phyloP scores from a whole-genome alignment of 1,140 invertebrate genomes.

The Chironomus striatipennis region DNA sequence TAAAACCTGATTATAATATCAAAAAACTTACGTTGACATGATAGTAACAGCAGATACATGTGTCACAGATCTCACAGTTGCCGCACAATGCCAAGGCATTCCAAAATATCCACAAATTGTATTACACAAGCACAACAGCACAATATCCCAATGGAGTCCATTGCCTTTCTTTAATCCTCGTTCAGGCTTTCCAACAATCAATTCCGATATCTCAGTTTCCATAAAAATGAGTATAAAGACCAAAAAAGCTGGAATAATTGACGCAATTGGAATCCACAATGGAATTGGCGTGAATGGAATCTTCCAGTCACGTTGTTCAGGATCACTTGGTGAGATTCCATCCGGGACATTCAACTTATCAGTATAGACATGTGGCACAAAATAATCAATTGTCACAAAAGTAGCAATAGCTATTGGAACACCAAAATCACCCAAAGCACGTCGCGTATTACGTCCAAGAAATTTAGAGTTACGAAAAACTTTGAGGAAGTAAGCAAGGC shows the following conservation, averaged over 20 bases:
- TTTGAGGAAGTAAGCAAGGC: constrained; percentile 79
- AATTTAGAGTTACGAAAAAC: constrained; percentile 89
- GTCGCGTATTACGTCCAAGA: constrained; percentile 73
- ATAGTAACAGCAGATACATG: constrained; percentile 82
- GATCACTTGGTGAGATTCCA: constrained; percentile 64
- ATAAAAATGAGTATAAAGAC: constrained; percentile 89
- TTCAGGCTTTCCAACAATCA: constrained; percentile 85
- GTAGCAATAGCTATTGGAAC: constrained; percentile 82
- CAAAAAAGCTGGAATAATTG: constrained; percentile 72
- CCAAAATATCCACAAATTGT: constrained; percentile 68
- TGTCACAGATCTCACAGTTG: constrained; percentile 80
- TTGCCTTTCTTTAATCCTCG: constrained; percentile 77
- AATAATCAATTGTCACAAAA: constrained; percentile 72
- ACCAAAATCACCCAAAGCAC: constrained; percentile 86
- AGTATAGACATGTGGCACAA: constrained; percentile 61
- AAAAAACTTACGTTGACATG: constrained; percentile 49
- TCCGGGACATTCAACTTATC: constrained; percentile 77
- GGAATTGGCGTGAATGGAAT: constrained; percentile 61
- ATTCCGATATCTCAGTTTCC: constrained; percentile 89
- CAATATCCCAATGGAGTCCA: constrained; percentile 87
- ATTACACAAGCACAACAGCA: constrained; percentile 69
- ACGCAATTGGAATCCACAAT: constrained; percentile 63
- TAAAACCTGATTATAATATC: no score
- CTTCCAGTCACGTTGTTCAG: constrained; percentile 59
- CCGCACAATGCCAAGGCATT: constrained; percentile 85